Conservation (phyloP, 1,140 invertebrate species). For the Psix sp. region DNA sequence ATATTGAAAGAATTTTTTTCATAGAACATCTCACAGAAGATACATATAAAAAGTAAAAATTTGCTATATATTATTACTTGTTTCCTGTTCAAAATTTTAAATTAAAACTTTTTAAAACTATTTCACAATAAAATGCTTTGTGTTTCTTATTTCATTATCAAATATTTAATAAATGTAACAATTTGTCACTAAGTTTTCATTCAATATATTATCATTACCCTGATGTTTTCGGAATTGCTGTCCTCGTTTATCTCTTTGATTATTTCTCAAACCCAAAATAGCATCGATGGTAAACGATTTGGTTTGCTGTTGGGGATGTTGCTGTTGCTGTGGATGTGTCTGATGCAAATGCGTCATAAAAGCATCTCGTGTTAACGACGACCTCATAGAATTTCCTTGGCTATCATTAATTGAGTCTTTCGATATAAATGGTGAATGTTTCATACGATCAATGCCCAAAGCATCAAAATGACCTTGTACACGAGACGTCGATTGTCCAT, state of each 20-base stretch:
- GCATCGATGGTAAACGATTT: slow-evolving; percentile 89
- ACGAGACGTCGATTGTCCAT: slow-evolving; percentile 67
- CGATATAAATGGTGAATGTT: slow-evolving; percentile 65
- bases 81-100: no score
- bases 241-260: slow-evolving; percentile 70
- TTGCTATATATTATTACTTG: no score
- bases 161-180: neutral
- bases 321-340: slow-evolving; percentile 66
- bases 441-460: slow-evolving; percentile 69
- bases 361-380: slow-evolving; percentile 31
- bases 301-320: slow-evolving; percentile 72
- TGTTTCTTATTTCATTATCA: no score
- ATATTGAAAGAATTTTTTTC: no score
- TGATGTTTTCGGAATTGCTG: slow-evolving; percentile 72
- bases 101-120: no score
- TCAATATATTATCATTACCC: slow-evolving; percentile 45
- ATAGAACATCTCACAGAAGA: no score
- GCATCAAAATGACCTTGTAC: slow-evolving; percentile 62
- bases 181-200: no score
- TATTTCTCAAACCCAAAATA: slow-evolving; percentile 82
- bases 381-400: slow-evolving; percentile 18
- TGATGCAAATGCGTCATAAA: slow-evolving; percentile 69
- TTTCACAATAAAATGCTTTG: no score
- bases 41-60: no score
- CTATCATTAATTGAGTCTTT: slow-evolving; percentile 65